phyloP scores from a whole-genome alignment of 2,113 vertebrate species.

The Lophochroa leadbeateri region DNA sequence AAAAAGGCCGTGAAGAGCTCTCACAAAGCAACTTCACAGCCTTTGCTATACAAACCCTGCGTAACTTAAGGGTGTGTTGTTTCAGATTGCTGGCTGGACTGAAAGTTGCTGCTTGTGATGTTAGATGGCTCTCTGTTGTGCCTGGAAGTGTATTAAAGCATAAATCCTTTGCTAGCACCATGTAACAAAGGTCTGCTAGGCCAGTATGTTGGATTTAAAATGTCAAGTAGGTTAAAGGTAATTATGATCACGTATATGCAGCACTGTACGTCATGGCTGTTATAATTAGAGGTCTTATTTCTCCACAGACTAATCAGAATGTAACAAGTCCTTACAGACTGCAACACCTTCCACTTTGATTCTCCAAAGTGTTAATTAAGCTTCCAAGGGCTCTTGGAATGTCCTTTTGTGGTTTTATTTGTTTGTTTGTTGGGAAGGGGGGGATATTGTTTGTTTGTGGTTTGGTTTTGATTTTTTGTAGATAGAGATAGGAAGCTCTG shows the following conservation, averaged over 20 bases:
- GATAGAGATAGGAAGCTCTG: neutral
- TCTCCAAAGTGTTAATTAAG: neutral
- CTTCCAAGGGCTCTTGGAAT: neutral
- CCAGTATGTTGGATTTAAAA: neutral
- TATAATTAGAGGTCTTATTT: neutral
- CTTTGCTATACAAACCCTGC: neutral
- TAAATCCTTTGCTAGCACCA: neutral
- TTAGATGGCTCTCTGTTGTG: neutral
- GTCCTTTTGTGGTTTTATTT: neutral
- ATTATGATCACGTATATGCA: neutral
- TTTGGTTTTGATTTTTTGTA: neutral
- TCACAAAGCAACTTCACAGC: neutral
- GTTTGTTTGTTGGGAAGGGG: rapidly evolving
- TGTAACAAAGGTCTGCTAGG: neutral
- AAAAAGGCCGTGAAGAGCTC: neutral
- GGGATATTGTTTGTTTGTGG: neutral
- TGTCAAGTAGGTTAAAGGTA: neutral
- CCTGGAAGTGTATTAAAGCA: neutral
- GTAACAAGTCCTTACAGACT: neutral
- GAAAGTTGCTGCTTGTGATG: neutral
- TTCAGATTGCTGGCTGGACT: neutral
- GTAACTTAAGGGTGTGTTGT: neutral
- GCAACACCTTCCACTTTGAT: neutral
- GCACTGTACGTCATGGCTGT: neutral
- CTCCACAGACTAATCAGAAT: neutral